Evolutionary conservation across 2,888 invertebrate genomes (phyloP), one percentile per base, ranked within the genome.

Genomic region (Drosophila cognata): DNA sequence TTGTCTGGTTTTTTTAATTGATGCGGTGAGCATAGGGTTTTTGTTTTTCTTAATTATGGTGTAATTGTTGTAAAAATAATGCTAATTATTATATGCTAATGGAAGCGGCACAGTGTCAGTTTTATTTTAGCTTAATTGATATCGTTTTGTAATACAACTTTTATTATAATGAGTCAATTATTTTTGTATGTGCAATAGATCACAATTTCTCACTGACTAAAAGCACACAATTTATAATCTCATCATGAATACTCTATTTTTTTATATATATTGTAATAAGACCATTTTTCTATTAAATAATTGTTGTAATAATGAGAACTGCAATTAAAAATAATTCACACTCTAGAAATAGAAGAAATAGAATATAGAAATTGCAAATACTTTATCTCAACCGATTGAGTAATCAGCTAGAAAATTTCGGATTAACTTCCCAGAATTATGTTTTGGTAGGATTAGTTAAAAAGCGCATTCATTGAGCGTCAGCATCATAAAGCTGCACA

Each of bases 391-490:
- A 64, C 38, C 65, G 76, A 87, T 89, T 84, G 84, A 84, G 74
- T 79, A 88, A 83, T 84, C 70, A 75, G 18, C 28, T 4, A 4
- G 5, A n/a, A 11, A n/a, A 58, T 53, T 56, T 28, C 4, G n/a
- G 18, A 33, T 36, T 4, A 1, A 25, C 5, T 75, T 75, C 58
- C 21, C 10, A 18, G 70, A 76, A 71, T 16, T 25, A 46, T 60
- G 16, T 7, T 6, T 33, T 52, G 36, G 4, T 11, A 18, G 36
- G 60, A 59, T 79, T 70, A 53, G 51, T 16, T 68, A 75, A 73
- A 89, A 86, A 74, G 55, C 50, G 43, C 8, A 76, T 87, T 90
- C 90, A 87, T 87, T 90, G 80, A 87, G 77, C 59, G 65, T 33
- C 36, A 38, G 21, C 56, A 52, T 21, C 64, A 56, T 75, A 77